Percentiles rank a stretch among this genome's conserved stretches.
Evolutionary conservation across 2,113 vertebrate genomes (phyloP).

Genomic region (Hoplias malabaricus): DNA sequence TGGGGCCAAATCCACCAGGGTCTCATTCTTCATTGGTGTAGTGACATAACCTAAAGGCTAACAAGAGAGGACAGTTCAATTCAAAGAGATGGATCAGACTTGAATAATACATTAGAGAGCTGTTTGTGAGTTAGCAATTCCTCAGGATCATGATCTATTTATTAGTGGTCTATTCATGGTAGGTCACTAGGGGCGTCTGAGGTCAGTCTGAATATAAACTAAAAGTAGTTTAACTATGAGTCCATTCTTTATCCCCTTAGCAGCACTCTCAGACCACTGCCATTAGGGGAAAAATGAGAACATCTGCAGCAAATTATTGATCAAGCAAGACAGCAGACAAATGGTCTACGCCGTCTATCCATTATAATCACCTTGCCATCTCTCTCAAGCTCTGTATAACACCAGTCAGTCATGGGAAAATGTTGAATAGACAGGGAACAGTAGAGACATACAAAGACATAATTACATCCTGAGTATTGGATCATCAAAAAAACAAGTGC

Average conservation of each 20-base stretch:
- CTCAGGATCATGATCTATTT: conserved; percentile 7
- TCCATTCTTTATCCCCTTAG: conserved; percentile 10
- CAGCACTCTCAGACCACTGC: background rate
- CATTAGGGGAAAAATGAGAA: conserved; percentile 7
- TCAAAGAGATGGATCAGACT: conserved; percentile 5
- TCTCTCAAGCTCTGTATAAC: background rate
- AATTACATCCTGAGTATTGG: background rate
- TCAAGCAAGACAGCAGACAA: conserved; percentile 18
- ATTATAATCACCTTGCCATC: conserved; percentile 27
- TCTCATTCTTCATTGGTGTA: conserved; percentile 6
- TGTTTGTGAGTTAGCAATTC: background rate
- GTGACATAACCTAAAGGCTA: conserved; percentile 3
- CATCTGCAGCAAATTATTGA: background rate
- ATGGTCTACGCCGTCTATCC: conserved; percentile 17
- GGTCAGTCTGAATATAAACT: conserved; percentile 17
- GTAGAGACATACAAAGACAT: conserved; percentile 4
- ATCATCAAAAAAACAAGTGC: conserved; percentile 4
- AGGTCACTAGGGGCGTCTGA: background rate
- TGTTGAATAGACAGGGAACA: conserved; percentile 4
- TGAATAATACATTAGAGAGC: conserved; percentile 19
- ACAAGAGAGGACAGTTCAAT: background rate
- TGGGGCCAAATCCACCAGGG: conserved; percentile 14
- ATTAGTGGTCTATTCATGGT: background rate
- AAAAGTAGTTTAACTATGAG: background rate
- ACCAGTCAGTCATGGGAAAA: conserved; percentile 7